phyloP scores from a whole-genome alignment of 2,888 invertebrate species.

The Idaea aversata region DNA sequence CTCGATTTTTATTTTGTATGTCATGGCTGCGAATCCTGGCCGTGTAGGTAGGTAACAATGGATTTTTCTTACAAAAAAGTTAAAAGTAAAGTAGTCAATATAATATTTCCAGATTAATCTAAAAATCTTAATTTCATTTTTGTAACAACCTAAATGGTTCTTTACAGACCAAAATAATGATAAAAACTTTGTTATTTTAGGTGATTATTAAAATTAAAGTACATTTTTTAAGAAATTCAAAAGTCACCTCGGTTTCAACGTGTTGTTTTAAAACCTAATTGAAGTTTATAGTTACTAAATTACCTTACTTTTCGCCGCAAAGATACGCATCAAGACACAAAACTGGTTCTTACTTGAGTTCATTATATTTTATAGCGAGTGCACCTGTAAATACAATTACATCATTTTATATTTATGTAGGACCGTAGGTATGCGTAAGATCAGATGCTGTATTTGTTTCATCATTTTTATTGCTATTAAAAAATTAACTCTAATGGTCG shows the following conservation, averaged over 20 bases:
- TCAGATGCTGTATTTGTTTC: neutral
- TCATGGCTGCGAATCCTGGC: no score
- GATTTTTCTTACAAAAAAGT: no score
- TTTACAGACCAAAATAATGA: neutral
- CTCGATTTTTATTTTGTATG: no score
- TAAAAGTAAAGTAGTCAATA: no score
- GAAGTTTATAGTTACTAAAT: slow-evolving; percentile 1
- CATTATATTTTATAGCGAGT: slow-evolving; percentile 38
- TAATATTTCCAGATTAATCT: no score
- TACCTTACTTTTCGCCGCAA: neutral
- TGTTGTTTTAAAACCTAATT: neutral
- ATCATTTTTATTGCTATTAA: neutral
- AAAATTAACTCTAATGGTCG: neutral
- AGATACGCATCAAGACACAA: slow-evolving; percentile 21
- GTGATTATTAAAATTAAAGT: neutral
- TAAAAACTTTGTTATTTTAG: neutral
- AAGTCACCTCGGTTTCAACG: neutral
- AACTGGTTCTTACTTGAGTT: slow-evolving; percentile 34
- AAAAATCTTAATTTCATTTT: no score
- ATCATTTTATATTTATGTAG: slow-evolving; percentile 18
- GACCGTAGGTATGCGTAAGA: neutral
- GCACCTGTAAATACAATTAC: slow-evolving; percentile 30
- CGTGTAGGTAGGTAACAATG: no score
- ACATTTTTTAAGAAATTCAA: neutral
- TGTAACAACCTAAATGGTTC: no score